Base-by-base conservation (phyloP, 1,140 invertebrate species). In the Zophobas atratus region DNA sequence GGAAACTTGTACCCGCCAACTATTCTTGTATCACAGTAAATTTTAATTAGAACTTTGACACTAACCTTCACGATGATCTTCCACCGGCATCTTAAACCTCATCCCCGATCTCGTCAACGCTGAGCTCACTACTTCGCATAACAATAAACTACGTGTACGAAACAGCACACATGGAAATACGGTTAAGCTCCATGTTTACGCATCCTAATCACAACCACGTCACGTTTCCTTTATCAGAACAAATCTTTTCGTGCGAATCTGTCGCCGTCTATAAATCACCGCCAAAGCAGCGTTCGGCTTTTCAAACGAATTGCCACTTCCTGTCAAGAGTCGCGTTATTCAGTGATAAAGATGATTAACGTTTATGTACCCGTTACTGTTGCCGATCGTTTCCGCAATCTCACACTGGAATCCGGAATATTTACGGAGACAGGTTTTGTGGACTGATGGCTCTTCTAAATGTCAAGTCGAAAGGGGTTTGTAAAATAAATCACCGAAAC, bases 231-330 rank as follows among this genome's bases (percentile, higher is more conserved):
- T 20, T 20, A 46, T 46, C 43, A 8, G 3, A 8, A 46, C 43
- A 46, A 8, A 4, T 4, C 43, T 8, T 3, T 46, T 46, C 43
- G 43, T 46, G 43, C 43, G 3, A 3, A 46, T 4, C 43, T 46
- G 43, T 46, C 43, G 43, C 8, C 43, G 8, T 3, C 43, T 20
- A 46, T 46, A 46, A 46, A 46, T 46, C 43, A 46, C 43, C 3
- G 3, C 43, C 3, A 8, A 46, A 46, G 43, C 43, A 46, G 8
- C 43, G 43, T 4, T 46, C 43, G 43, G 43, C 43, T 46, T 46
- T 46, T 46, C 43, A 46, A 46, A 46, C 43, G 43, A 46, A 46
- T 46, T 46, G 43, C 43, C 43, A 46, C 43, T 46, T 46, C 43
- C 43, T 46, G 43, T 46, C 43, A 8, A 46, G 43, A 8, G 43